Evolutionary conservation across 2,797 vertebrate genomes (phyloP).

Genomic region (Hypotaenidia philippensis): DNA sequence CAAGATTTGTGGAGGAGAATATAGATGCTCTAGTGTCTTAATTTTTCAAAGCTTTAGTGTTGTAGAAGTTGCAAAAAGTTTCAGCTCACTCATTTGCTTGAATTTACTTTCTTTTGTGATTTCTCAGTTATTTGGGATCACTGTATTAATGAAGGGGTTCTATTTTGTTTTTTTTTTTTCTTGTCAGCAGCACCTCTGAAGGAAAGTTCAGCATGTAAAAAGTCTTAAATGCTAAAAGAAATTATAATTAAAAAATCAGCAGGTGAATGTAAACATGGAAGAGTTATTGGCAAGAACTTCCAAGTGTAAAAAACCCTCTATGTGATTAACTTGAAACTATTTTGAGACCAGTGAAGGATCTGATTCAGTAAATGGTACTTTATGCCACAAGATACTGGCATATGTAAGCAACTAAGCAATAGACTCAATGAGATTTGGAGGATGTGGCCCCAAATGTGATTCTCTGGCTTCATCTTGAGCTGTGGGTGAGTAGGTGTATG

Average conservation of each 20-base stretch:
- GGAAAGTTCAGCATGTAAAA: background rate
- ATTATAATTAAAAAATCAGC: background rate
- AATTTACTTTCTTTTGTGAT: background rate
- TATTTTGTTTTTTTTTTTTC: background rate
- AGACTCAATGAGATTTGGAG: background rate
- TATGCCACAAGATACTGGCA: background rate
- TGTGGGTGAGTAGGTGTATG: slow-evolving; percentile 16
- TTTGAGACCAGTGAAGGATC: background rate
- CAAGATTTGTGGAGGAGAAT: background rate
- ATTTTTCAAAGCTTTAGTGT: background rate
- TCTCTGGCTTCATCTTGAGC: slow-evolving; percentile 23
- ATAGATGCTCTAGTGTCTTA: background rate
- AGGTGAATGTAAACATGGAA: background rate
- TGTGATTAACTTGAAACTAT: background rate
- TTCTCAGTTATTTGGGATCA: background rate
- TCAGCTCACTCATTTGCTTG: background rate
- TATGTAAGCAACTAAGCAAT: background rate
- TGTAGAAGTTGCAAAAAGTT: background rate
- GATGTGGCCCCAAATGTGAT: background rate
- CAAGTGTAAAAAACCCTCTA: background rate
- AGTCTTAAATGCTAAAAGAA: background rate
- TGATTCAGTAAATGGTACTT: background rate
- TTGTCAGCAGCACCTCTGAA: background rate
- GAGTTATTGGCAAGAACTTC: background rate
- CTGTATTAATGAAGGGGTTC: background rate